phyloP scores from a whole-genome alignment of 2,888 invertebrate species.

The Eubasilissa splendida region DNA sequence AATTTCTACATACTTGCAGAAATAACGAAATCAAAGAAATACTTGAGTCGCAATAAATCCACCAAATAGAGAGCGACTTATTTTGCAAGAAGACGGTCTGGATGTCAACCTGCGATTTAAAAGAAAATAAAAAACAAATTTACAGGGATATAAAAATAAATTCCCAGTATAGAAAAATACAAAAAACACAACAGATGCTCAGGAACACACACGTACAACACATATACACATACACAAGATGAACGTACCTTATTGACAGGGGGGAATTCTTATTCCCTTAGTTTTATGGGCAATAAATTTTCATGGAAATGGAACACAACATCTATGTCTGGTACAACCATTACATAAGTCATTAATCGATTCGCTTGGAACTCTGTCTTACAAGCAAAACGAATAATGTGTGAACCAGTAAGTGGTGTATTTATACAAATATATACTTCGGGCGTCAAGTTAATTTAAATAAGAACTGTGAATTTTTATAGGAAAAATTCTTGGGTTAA shows the following conservation, averaged over 20 bases:
- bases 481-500: too few species aligned
- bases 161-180: neutral
- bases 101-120: conserved; percentile 28
- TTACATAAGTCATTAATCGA: conserved; percentile 31
- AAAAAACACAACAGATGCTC: conserved; percentile 27
- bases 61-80: neutral
- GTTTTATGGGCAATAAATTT: conserved; percentile 30
- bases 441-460: too few species aligned
- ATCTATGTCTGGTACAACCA: conserved; percentile 31
- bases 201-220: neutral
- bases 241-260: conserved; percentile 1
- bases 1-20: too few species aligned
- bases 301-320: conserved; percentile 33
- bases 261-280: conserved; percentile 14
- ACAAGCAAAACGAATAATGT: neutral
- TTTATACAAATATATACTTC: too few species aligned
- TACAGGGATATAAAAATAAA: conserved; percentile 22
- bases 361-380: neutral
- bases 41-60: neutral
- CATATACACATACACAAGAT: neutral
- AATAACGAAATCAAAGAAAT: too few species aligned
- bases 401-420: neutral
- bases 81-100: neutral
- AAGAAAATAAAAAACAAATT: conserved; percentile 25
- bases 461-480: too few species aligned